Base-by-base conservation (phyloP, 2,888 invertebrate species). In the Laothoe populi region DNA sequence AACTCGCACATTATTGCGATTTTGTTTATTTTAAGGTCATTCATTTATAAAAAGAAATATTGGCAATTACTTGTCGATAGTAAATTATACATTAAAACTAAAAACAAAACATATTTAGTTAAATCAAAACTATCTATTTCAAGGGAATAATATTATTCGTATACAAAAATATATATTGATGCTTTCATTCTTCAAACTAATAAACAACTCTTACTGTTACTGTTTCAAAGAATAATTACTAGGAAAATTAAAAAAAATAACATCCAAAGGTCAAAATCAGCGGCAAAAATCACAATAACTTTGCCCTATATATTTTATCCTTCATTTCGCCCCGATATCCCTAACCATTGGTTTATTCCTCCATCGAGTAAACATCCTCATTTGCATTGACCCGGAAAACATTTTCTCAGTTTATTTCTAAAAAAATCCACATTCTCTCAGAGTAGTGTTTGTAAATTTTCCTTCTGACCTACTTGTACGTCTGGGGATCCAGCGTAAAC, bases 361-460 rank as follows among this genome's bases (percentile, higher is more conserved):
- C 75, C 79, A 77, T 76, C 75, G 75, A 79, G 85, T 86, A 83
- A 86, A 84, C 82, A 84, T 74, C 76, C 82, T 83, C 80, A 87
- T 88, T 88, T 85, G 82, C 90, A 86, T 84, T 90, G 88, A 87
- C 86, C 87, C 85, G 86, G 84, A 89, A 90, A 87, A 76, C 77
- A 78, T 83, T 82, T 78, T 80, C 81, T 81, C 79, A 72, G 75
- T 85, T 88, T 84, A 86, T 87, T 89, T 78, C 74, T 73, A 88
- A 87, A 88, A 87, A 87, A 88, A 83, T 79, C 83, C 81, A 82
- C 84, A 83, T 79, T 81, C 79, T 74, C 76, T 63, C 74, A 75
- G 83, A 86, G 86, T 90, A 89, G 89, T 90, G 87, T 91, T 92
- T 90, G 90, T 91, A 90, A 90, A 92, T 89, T 90, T 91, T 92